phyloP scores from a whole-genome alignment of 2,113 vertebrate species.

The Thamnophis sirtalis region DNA sequence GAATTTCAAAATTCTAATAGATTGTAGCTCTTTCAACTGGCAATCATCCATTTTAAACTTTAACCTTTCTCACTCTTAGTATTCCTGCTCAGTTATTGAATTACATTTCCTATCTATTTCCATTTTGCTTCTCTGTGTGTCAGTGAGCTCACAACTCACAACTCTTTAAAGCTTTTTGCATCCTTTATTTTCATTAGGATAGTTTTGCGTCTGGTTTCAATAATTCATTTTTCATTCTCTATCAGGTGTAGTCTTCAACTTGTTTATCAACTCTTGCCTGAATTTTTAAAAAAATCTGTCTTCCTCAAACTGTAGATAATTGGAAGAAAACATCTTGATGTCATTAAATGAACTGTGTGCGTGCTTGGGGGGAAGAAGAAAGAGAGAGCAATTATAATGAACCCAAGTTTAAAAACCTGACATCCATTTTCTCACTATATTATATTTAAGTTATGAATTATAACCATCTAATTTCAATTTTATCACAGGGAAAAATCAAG shows the following conservation, averaged over 20 bases:
- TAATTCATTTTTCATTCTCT: not conserved
- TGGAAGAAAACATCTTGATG: not conserved
- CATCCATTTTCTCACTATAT: not conserved
- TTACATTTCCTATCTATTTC: not conserved
- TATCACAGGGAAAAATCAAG: constrained; percentile 7
- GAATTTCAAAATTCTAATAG: not conserved
- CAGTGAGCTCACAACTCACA: not conserved
- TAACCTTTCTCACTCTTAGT: not conserved
- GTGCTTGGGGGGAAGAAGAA: not conserved
- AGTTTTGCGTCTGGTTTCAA: not conserved
- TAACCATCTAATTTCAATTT: not conserved
- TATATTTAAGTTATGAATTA: not conserved
- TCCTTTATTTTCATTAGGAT: not conserved
- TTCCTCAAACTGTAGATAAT: not conserved
- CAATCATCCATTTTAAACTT: not conserved
- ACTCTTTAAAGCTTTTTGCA: not conserved
- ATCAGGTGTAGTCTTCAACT: not conserved
- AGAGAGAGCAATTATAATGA: not conserved
- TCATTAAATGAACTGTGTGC: not conserved
- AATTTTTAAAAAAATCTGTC: not conserved
- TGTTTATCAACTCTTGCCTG: not conserved
- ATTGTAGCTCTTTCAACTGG: too few relatives aligned
- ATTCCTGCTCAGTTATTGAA: not conserved
- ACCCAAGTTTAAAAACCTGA: not conserved
- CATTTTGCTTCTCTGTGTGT: not conserved